A percentile compares a stretch with the other conserved stretches of the same genome.
Conservation (phyloP, 2,113 vertebrate genomes). For the Nettapus auritus region DNA sequence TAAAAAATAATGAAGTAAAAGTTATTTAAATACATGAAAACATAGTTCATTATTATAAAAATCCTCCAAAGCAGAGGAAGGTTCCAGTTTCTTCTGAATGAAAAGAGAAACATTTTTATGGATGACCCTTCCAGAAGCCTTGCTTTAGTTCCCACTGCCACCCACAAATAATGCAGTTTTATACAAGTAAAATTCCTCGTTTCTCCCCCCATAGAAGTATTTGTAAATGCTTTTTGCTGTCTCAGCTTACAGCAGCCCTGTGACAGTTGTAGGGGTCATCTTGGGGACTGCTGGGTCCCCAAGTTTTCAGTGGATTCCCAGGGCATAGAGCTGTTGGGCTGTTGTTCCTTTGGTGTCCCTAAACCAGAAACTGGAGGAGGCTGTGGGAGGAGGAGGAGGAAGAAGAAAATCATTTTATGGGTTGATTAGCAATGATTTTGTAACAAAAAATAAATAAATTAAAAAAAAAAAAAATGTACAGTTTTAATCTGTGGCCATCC, state of each 20-base stretch:
- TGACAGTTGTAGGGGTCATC: background rate
- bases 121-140: background rate
- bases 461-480: background rate
- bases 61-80: background rate
- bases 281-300: background rate
- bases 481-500: background rate
- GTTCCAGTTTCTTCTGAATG: background rate
- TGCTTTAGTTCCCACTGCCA: background rate
- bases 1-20: background rate
- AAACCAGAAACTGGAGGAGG: background rate
- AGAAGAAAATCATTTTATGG: background rate
- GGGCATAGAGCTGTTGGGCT: background rate
- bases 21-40: background rate
- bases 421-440: background rate
- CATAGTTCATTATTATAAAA: background rate
- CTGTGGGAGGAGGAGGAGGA: background rate
- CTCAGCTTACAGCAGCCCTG: background rate
- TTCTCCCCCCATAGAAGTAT: background rate
- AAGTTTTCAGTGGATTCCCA: background rate
- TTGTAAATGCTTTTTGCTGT: background rate
- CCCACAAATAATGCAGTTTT: background rate
- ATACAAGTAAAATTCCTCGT: background rate
- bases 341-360: fast-evolving
- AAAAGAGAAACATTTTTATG: background rate
- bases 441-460: background rate